A percentile compares a stretch with the other conserved stretches of the same genome.
These are phyloP conservation scores for Trissolcus basalis DNA, from an alignment of 1,140 invertebrate genomes.

Conservation along the genomic window DNA sequence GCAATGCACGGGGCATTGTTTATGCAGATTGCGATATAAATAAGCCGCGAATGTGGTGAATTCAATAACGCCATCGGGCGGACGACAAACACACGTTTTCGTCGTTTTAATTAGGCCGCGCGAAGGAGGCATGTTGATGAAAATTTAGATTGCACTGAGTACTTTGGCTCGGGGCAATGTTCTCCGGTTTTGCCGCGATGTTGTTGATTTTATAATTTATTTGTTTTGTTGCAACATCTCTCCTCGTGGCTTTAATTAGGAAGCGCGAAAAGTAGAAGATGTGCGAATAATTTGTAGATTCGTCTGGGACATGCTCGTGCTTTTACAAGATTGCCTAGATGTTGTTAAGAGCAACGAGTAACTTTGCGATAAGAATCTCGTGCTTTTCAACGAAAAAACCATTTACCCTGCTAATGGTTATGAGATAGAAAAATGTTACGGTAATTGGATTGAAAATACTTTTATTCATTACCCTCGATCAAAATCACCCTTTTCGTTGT, in stretches of 20 bases:
- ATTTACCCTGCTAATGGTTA: slow-evolving; percentile 17
- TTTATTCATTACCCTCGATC: slow-evolving; percentile 5
- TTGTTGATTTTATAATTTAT: slow-evolving; percentile 16
- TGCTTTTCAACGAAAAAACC: slow-evolving; percentile 13
- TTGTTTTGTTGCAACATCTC: slow-evolving; percentile 6
- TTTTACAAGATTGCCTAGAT: slow-evolving; percentile 12
- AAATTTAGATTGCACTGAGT: slow-evolving; percentile 15
- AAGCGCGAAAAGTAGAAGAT: background rate
- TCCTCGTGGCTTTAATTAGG: slow-evolving; percentile 14
- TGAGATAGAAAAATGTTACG: slow-evolving; percentile 8
- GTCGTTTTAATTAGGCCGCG: slow-evolving; percentile 30
- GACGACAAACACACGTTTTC: slow-evolving; percentile 9
- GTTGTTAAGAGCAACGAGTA: slow-evolving; percentile 12
- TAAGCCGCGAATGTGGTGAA: slow-evolving; percentile 12
- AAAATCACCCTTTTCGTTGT: background rate
- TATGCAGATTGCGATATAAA: slow-evolving; percentile 37
- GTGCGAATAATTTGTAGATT: slow-evolving; percentile 14
- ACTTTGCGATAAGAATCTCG: slow-evolving; percentile 21
- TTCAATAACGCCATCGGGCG: slow-evolving; percentile 15
- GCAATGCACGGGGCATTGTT: slow-evolving; percentile 18
- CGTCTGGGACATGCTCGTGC: slow-evolving; percentile 2
- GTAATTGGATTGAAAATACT: slow-evolving; percentile 12
- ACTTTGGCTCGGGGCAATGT: no score
- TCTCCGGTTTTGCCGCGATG: no score
- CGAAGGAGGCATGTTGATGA: slow-evolving; percentile 21